These are phyloP conservation scores for Chlorops oryzae DNA, from an alignment of 1,140 invertebrate genomes.

Conservation along the genomic window DNA sequence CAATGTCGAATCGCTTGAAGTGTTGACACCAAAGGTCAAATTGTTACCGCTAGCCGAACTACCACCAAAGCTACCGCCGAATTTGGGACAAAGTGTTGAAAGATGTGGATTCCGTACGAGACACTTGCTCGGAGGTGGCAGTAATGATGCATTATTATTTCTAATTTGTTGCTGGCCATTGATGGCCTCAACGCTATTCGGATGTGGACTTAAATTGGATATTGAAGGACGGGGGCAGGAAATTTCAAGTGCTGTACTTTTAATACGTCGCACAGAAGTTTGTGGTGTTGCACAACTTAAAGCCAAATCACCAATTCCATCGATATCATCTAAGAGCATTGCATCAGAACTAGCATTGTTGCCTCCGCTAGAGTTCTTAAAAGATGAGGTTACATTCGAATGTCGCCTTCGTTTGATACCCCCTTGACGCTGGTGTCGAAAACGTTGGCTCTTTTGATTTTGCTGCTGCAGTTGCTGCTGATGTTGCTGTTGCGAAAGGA, in stretches of 20 bases:
- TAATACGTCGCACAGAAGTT: conserved; percentile 54
- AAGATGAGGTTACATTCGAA: conserved; percentile 54
- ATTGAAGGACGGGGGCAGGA: conserved; percentile 58
- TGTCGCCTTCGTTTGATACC: conserved; percentile 51
- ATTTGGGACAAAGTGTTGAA: conserved; percentile 57
- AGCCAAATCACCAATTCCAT: background rate
- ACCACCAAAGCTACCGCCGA: conserved; percentile 37
- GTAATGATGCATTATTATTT: conserved; percentile 56
- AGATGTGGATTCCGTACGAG: conserved; percentile 60
- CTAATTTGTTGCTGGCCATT: conserved; percentile 56
- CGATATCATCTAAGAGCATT: too few relatives aligned
- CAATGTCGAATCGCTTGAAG: conserved; percentile 37
- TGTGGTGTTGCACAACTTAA: background rate
- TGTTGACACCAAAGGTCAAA: conserved; percentile 63
- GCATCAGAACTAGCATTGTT: too few relatives aligned
- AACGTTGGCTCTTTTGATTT: conserved; percentile 19
- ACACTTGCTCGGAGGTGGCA: conserved; percentile 59
- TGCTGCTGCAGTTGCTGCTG: conserved; percentile 20
- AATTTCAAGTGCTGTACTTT: conserved; percentile 61
- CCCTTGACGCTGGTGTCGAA: conserved; percentile 28
- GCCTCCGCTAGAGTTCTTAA: conserved; percentile 17
- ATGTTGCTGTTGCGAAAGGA: background rate
- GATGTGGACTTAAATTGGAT: conserved; percentile 58
- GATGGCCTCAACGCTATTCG: conserved; percentile 62
- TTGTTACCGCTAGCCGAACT: conserved; percentile 47